phyloP scores from a whole-genome alignment of 2,113 vertebrate species.

The Mus musculus region GRCm39 chr10:19291001-19291500 shows the following conservation, averaged over 20 bases:
- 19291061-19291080: slow-evolving; percentile 83
- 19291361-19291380: not conserved
- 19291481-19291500: no score
- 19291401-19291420: not conserved
- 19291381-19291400: not conserved
- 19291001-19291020: slow-evolving; percentile 89
- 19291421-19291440: not conserved
- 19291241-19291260: not conserved
- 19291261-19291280: not conserved
- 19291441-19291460: not conserved
- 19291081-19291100: slow-evolving; percentile 92
- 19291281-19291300: slow-evolving; percentile 34
- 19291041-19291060: slow-evolving; percentile 86
- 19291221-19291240: slow-evolving; percentile 18
- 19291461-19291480: not conserved
- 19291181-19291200: slow-evolving; percentile 83
- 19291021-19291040: slow-evolving; percentile 89
- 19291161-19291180: slow-evolving; percentile 83
- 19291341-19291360: not conserved
- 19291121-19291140: slow-evolving; percentile 85
- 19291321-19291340: not conserved
- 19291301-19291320: not conserved
- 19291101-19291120: slow-evolving; percentile 88
- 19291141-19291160: slow-evolving; percentile 82
- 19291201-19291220: slow-evolving; percentile 69